phyloP scores from a whole-genome alignment of 2,888 invertebrate genomes.

The Iphiclides podalirius region DNA sequence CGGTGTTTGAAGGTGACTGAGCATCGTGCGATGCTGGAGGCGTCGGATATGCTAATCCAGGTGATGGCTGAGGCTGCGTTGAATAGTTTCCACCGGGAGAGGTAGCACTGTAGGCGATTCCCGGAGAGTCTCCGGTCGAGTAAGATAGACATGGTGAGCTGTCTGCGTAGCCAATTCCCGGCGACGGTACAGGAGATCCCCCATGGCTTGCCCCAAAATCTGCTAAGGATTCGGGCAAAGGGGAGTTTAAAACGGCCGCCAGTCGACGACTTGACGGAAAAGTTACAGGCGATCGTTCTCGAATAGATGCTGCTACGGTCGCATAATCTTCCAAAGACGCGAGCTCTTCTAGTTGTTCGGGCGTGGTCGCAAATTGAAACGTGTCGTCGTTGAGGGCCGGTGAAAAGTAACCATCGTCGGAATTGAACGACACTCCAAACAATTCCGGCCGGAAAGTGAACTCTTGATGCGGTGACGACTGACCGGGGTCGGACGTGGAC shows the following conservation, averaged over 20 bases:
- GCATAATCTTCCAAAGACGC: slow-evolving; percentile 83
- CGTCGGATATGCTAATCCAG: slow-evolving; percentile 89
- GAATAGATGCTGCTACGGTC: slow-evolving; percentile 77
- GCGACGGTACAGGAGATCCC: slow-evolving; percentile 72
- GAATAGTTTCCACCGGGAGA: slow-evolving; percentile 68
- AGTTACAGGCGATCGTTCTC: slow-evolving; percentile 79
- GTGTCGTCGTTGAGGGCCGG: slow-evolving; percentile 88
- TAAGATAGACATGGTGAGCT: slow-evolving; percentile 86
- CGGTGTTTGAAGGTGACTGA: slow-evolving; percentile 81
- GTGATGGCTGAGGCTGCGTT: slow-evolving; percentile 78
- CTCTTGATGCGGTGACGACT: slow-evolving; percentile 78
- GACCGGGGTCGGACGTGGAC: slow-evolving; percentile 86
- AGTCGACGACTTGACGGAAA: slow-evolving; percentile 85
- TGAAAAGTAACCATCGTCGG: slow-evolving; percentile 82
- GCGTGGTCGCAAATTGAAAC: slow-evolving; percentile 81
- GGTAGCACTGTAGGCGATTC: slow-evolving; percentile 60
- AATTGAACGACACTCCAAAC: slow-evolving; percentile 83
- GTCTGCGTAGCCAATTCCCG: slow-evolving; percentile 70
- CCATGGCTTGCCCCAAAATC: slow-evolving; percentile 91
- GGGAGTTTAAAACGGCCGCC: slow-evolving; percentile 88
- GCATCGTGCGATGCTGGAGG: slow-evolving; percentile 94
- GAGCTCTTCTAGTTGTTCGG: slow-evolving; percentile 83
- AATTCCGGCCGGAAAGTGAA: slow-evolving; percentile 81
- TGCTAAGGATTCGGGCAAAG: slow-evolving; percentile 88
- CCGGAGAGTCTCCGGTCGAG: slow-evolving; percentile 82